Evolutionary conservation across 2,113 vertebrate genomes (phyloP).

Genomic region (Madoqua kirkii): DNA sequence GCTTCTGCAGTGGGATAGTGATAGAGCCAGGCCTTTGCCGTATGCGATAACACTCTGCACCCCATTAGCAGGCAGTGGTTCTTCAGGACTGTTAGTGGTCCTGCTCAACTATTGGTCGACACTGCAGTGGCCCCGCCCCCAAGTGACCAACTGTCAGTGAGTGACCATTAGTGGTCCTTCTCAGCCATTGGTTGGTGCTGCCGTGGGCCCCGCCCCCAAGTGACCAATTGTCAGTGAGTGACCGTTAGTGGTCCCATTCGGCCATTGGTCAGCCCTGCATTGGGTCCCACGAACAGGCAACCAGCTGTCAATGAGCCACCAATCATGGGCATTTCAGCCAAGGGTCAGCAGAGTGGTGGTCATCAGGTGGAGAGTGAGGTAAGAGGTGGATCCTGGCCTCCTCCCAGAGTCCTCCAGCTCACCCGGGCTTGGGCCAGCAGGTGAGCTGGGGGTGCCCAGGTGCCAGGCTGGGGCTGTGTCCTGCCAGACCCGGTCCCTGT

Average conservation of each 20-base stretch:
- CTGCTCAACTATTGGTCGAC: neutral
- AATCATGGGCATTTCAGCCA: neutral
- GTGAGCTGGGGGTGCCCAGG: neutral
- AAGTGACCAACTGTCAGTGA: neutral
- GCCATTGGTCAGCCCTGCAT: neutral
- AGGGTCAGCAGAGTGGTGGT: neutral
- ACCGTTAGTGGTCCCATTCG: accelerated
- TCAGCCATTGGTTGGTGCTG: neutral
- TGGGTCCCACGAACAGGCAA: neutral
- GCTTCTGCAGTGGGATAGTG: neutral
- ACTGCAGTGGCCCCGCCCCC: neutral
- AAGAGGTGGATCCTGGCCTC: neutral
- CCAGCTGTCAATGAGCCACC: neutral
- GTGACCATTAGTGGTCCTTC: neutral
- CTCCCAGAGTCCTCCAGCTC: neutral
- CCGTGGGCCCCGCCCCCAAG: neutral
- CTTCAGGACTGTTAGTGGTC: neutral
- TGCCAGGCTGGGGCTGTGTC: neutral
- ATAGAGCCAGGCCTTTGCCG: neutral
- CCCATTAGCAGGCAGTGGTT: neutral
- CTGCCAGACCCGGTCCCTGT: neutral
- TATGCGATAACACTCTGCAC: neutral
- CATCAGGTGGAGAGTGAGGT: neutral
- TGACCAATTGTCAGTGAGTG: neutral
- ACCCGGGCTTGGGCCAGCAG: neutral